phyloP scores from a whole-genome alignment of 2,888 invertebrate species.

The Sarcophaga rosellei region DNA sequence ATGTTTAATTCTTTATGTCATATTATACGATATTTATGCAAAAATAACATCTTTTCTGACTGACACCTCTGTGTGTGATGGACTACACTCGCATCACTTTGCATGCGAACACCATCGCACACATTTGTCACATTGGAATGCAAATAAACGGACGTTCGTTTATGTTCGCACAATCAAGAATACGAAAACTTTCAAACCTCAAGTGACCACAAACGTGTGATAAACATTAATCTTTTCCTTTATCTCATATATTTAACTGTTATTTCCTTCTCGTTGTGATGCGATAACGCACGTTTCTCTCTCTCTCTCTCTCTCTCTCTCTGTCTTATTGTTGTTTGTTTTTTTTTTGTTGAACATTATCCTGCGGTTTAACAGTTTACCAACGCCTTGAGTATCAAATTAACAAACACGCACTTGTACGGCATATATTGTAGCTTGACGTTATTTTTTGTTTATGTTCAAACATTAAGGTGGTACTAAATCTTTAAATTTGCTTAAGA shows the following conservation, averaged over 20 bases:
- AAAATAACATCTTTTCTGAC: conserved; percentile 48
- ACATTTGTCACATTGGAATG: conserved; percentile 7
- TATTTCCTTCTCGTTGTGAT: conserved; percentile 37
- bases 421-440: neutral
- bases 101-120: neutral
- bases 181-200: conserved; percentile 70
- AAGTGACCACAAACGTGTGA: conserved; percentile 75
- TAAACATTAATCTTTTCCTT: conserved; percentile 60
- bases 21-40: conserved; percentile 27
- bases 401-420: conserved; percentile 23
- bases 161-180: conserved; percentile 39
- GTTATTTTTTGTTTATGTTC: neutral
- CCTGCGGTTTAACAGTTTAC: conserved; percentile 36
- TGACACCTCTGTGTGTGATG: conserved; percentile 36
- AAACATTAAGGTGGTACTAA: neutral
- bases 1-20: conserved; percentile 46
- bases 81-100: neutral
- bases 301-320: too few species aligned
- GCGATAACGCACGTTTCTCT: conserved; percentile 58
- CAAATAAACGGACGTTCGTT: conserved; percentile 20
- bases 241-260: conserved; percentile 61
- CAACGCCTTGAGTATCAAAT: conserved; percentile 52
- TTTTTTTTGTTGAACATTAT: conserved; percentile 30
- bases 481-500: too few species aligned
- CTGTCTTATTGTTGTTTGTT: neutral